These are phyloP conservation scores for Dasyurus viverrinus DNA, from an alignment of 2,113 vertebrate species.

Conservation along the genomic window DNA sequence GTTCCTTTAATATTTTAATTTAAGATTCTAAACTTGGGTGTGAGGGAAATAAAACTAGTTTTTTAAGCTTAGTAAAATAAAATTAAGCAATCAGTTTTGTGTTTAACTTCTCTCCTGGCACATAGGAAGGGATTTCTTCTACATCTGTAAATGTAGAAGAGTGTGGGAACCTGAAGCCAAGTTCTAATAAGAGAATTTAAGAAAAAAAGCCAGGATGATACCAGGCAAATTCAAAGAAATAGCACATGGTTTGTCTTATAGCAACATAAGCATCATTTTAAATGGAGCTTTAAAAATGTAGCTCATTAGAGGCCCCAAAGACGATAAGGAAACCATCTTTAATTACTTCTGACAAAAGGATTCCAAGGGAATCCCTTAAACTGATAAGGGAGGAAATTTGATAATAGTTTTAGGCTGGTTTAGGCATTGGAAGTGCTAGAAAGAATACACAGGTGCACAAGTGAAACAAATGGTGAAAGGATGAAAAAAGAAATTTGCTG, in stretches of 20 bases:
- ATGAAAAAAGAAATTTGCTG: neutral
- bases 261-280: neutral
- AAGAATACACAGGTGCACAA: neutral
- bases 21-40: neutral
- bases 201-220: neutral
- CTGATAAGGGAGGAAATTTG: constrained; percentile 21
- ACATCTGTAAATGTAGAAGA: neutral
- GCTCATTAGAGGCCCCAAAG: neutral
- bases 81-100: constrained; percentile 8
- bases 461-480: neutral
- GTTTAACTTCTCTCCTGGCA: neutral
- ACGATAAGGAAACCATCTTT: neutral
- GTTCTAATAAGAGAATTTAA: neutral
- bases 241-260: neutral
- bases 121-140: neutral
- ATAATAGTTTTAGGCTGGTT: neutral
- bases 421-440: neutral
- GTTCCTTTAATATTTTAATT: constrained; percentile 52
- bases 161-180: neutral
- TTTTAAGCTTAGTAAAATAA: neutral
- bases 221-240: constrained; percentile 8
- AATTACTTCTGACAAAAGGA: neutral
- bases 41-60: constrained; percentile 8
- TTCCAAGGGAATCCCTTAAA: neutral
- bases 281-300: neutral